A percentile compares a stretch with the other conserved stretches of the same genome.
phyloP scores from a whole-genome alignment of 2,797 vertebrate genomes.

The Bucorvus abyssinicus region DNA sequence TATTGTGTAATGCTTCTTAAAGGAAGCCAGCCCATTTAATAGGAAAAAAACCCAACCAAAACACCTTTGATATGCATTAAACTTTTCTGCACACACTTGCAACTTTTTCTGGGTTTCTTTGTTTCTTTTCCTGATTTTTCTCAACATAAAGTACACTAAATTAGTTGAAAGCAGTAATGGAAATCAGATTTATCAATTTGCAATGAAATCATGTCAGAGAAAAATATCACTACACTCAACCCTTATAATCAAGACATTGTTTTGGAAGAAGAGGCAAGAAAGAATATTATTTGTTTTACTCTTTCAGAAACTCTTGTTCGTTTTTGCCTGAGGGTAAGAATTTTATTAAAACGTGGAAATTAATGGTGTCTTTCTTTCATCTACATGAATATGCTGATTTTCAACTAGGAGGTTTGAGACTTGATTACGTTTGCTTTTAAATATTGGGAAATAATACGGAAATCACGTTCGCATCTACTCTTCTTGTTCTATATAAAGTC shows the following conservation, averaged over 20 bases:
- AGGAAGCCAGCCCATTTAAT: background rate
- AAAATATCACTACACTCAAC: background rate
- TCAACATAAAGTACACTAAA: background rate
- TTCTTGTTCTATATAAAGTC: background rate
- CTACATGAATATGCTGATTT: background rate
- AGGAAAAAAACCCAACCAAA: background rate
- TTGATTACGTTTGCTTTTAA: background rate
- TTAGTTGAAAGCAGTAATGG: background rate
- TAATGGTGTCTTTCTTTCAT: background rate
- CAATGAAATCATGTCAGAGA: background rate
- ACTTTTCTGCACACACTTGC: background rate
- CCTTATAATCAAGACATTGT: background rate
- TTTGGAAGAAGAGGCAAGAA: background rate
- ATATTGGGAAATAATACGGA: background rate
- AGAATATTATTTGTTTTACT: background rate
- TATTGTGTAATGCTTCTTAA: conserved; percentile 29
- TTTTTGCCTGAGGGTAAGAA: background rate
- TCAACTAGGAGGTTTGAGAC: background rate
- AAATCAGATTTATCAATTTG: conserved; percentile 4
- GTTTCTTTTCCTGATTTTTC: background rate
- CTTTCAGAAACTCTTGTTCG: background rate
- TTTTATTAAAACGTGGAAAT: background rate
- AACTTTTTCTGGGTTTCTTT: background rate
- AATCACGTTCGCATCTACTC: background rate
- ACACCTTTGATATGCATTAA: background rate